Base-by-base conservation (phyloP, 2,888 invertebrate species). In the Tetrapedia diversipes region DNA sequence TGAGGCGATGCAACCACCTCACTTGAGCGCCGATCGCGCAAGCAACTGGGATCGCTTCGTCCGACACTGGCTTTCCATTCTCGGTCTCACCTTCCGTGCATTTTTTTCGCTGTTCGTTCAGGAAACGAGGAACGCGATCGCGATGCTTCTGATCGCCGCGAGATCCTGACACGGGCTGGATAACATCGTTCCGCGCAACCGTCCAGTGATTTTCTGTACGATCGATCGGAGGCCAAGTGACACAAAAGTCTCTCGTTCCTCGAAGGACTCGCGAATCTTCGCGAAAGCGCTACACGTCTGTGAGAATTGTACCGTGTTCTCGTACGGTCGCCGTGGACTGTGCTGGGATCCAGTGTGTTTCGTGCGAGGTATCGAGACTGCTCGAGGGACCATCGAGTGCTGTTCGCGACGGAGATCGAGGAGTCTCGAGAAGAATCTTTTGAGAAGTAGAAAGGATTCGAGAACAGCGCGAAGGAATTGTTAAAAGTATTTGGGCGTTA, bases 1-100 rank as follows among this genome's bases (percentile, higher is more conserved):
- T 74, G 87, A 84, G 87, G 88, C 87, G 83, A 88, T 87, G 83
- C 89, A 90, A 90, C 90, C 90, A 90, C 89, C 89, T 89, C 90
- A 90, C 90, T 90, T 88, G 87, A 87, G 88, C 86, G 87, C 84
- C 85, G 89, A 89, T 89, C 90, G 90, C 87, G 89, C 86, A 77
- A 81, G 81, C 81, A 84, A 74, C 77, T 78, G 60, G 72, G 70
- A 77, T 75, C 65, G n/a, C 49, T 72, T 54, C 45, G 39, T 39
- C 54, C 57, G 68, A 43, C 61, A 37, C 19, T 41, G 61, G 53
- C n/a, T 34, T 37, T 29, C 43, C n/a, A 51, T n/a, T 43, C 39
- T 39, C 22, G n/a, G 11, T 27, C 27, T 24, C 4, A 27, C 49
- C 6, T 27, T 24, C 49, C 4, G 24, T n/a, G 16, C 32, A 32